Percentiles rank a stretch among this genome's conserved stretches.
phyloP scores from a whole-genome alignment of 2,888 invertebrate species.

The Chrysina gloriosa region DNA sequence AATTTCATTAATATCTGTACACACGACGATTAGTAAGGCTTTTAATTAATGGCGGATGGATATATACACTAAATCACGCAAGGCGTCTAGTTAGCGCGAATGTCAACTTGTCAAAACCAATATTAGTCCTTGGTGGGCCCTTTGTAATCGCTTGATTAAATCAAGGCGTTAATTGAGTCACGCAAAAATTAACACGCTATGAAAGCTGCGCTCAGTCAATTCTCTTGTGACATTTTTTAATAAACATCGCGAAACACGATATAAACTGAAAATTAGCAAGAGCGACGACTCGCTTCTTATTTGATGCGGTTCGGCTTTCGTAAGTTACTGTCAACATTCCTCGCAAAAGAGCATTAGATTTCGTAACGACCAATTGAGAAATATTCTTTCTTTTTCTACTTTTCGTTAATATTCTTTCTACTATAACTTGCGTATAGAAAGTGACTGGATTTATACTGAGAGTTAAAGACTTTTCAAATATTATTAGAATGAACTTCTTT shows the following conservation, averaged over 20 bases:
- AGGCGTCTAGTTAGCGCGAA: neutral
- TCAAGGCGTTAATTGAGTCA: constrained; percentile 8
- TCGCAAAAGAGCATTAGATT: too few species aligned
- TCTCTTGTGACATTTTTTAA: neutral
- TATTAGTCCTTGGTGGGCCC: neutral
- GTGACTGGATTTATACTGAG: too few species aligned
- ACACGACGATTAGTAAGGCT: too few species aligned
- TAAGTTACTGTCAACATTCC: too few species aligned
- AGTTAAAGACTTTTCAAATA: too few species aligned
- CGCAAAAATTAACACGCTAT: constrained; percentile 7
- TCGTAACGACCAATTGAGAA: too few species aligned
- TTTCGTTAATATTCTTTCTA: too few species aligned
- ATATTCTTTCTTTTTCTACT: too few species aligned
- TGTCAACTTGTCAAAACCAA: neutral
- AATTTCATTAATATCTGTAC: too few species aligned
- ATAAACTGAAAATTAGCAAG: neutral
- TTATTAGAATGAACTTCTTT: too few species aligned
- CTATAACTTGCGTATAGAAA: too few species aligned
- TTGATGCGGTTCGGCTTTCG: too few species aligned
- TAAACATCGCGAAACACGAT: neutral
- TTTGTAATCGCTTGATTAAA: constrained; percentile 2
- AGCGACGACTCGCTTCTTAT: neutral
- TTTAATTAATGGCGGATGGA: neutral
- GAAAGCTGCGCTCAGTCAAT: neutral
- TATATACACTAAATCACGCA: neutral